Evolutionary conservation across 1,140 invertebrate species (phyloP).

Genomic region (Bombus picipes): DNA sequence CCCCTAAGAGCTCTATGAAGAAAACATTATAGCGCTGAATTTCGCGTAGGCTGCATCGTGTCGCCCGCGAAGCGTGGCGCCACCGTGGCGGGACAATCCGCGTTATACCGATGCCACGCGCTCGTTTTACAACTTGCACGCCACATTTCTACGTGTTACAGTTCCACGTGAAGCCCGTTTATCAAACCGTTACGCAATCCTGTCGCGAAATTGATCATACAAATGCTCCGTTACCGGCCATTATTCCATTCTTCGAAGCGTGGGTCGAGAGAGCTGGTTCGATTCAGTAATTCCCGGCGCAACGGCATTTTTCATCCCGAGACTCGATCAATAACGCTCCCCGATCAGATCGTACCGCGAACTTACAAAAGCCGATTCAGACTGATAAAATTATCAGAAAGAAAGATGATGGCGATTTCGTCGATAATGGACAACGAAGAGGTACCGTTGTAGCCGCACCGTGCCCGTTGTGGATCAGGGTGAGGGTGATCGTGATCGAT

Average conservation of each 20-base stretch:
- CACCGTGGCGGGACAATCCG: slow-evolving; percentile 67
- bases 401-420: slow-evolving; percentile 59
- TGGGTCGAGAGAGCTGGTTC: slow-evolving; percentile 31
- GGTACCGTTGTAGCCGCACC: slow-evolving; percentile 69
- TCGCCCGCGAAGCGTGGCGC: slow-evolving; percentile 66
- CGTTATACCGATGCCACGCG: slow-evolving; percentile 63
- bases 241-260: slow-evolving; percentile 40
- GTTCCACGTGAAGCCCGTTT: slow-evolving; percentile 48
- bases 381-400: slow-evolving; percentile 58
- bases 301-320: slow-evolving; percentile 27
- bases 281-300: slow-evolving; percentile 48
- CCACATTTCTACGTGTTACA: slow-evolving; percentile 54
- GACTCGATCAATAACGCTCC: slow-evolving; percentile 9
- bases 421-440: slow-evolving; percentile 64
- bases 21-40: slow-evolving; percentile 64
- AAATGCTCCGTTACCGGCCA: slow-evolving; percentile 41
- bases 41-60: slow-evolving; percentile 69
- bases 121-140: slow-evolving; percentile 52
- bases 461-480: slow-evolving; percentile 42
- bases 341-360: slow-evolving; percentile 27
- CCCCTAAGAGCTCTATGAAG: slow-evolving; percentile 41
- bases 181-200: slow-evolving; percentile 57
- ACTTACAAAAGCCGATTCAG: slow-evolving; percentile 25
- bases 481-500: slow-evolving; percentile 79
- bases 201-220: slow-evolving; percentile 58